phyloP scores from a whole-genome alignment of 2,888 invertebrate genomes.

The Polydrusus pterygomalis region DNA sequence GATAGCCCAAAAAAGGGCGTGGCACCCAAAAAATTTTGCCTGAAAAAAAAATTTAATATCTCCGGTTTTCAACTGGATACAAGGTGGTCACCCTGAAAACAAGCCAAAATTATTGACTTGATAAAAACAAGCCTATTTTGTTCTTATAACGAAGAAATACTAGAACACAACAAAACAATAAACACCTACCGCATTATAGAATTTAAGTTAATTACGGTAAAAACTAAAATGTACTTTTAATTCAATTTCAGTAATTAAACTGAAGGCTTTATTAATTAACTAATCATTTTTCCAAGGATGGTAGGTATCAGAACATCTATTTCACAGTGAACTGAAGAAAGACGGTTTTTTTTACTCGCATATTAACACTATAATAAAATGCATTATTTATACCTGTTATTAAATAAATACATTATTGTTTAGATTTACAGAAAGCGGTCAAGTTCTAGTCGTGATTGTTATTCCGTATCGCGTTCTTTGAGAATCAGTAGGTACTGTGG shows the following conservation, averaged over 20 bases:
- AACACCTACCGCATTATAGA: background rate
- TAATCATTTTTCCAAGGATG: slow-evolving; percentile 4
- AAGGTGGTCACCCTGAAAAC: too few relatives aligned
- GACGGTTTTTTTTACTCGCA: too few relatives aligned
- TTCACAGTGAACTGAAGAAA: background rate
- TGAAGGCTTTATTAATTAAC: slow-evolving; percentile 14
- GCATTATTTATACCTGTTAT: background rate
- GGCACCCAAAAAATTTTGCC: too few relatives aligned
- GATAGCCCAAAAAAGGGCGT: too few relatives aligned
- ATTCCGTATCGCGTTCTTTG: too few relatives aligned
- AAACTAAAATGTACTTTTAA: background rate
- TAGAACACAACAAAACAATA: background rate
- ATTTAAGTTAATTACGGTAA: slow-evolving; percentile 3
- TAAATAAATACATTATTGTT: too few relatives aligned
- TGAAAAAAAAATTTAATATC: too few relatives aligned
- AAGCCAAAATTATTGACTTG: too few relatives aligned
- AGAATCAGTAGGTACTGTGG: too few relatives aligned
- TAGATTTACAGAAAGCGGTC: too few relatives aligned
- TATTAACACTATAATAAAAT: slow-evolving; percentile 7
- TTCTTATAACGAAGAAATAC: background rate
- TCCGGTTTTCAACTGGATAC: too few relatives aligned
- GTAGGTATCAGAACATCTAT: slow-evolving; percentile 2
- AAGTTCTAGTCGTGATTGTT: too few relatives aligned
- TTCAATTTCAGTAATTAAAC: background rate
- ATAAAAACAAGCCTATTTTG: background rate